A percentile compares a stretch with the other conserved stretches of the same genome.
Evolutionary conservation across 2,888 invertebrate species (phyloP).

Genomic region (Rhyacophila evoluta): DNA sequence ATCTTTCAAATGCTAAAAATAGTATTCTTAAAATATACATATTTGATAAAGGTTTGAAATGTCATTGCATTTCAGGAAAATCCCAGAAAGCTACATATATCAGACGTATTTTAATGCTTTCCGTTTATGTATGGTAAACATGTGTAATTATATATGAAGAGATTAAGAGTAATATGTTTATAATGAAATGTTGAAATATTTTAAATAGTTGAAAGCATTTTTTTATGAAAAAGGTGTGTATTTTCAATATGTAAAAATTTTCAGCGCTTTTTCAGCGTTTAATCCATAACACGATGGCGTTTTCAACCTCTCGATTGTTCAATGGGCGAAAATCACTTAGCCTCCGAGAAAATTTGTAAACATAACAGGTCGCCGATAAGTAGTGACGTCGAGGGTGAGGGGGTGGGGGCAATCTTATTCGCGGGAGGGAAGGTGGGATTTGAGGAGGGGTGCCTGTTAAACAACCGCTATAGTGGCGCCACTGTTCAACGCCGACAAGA

Average conservation of each 20-base stretch:
- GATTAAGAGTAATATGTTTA: too few species aligned
- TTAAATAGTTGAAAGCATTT: too few species aligned
- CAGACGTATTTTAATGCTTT: too few species aligned
- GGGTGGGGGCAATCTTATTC: conserved; percentile 6
- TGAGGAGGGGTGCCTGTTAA: not conserved
- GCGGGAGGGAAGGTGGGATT: conserved; percentile 2
- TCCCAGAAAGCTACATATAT: too few species aligned
- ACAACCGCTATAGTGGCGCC: conserved; percentile 48
- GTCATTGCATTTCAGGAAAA: too few species aligned
- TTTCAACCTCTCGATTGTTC: conserved; percentile 14
- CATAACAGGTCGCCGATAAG: conserved; percentile 54
- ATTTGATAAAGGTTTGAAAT: too few species aligned
- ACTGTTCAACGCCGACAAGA: conserved; percentile 47
- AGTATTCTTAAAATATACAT: too few species aligned
- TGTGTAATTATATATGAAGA: too few species aligned
- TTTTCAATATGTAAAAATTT: not conserved
- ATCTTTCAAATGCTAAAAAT: too few species aligned
- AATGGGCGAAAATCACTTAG: conserved; percentile 35
- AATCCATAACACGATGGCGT: not conserved
- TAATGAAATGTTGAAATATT: too few species aligned
- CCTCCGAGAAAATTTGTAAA: conserved; percentile 52
- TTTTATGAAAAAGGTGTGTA: too few species aligned
- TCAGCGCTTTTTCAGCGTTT: not conserved
- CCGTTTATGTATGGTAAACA: too few species aligned
- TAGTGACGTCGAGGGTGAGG: conserved; percentile 30